phyloP scores from a whole-genome alignment of 2,888 invertebrate species.

The Machimus rusticus region DNA sequence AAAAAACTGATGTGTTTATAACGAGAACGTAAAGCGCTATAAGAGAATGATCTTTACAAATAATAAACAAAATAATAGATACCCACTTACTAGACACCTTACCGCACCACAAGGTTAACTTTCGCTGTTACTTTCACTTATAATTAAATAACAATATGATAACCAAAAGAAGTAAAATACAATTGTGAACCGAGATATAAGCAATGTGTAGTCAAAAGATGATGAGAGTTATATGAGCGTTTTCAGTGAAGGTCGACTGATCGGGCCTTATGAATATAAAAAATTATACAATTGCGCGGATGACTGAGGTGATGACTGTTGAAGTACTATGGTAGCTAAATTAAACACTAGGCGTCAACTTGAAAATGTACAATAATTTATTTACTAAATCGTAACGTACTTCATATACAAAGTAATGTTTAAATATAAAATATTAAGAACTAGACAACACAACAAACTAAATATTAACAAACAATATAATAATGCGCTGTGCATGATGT shows the following conservation, averaged over 20 bases:
- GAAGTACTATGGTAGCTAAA: constrained; percentile 2
- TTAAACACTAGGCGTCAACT: constrained; percentile 22
- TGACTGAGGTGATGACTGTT: constrained; percentile 23
- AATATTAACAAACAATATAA: constrained; percentile 26
- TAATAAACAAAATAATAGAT: constrained; percentile 1
- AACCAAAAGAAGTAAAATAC: constrained; percentile 11
- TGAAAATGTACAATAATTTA: constrained; percentile 35
- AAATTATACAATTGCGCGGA: background rate
- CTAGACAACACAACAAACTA: constrained; percentile 32
- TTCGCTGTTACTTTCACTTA: constrained; percentile 22
- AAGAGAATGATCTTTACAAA: background rate
- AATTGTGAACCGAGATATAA: background rate
- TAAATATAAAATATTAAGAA: constrained; percentile 27
- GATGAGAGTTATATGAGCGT: constrained; percentile 40
- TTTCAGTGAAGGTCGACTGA: constrained; percentile 35
- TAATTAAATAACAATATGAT: constrained; percentile 32
- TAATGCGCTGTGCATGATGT: constrained; percentile 20
- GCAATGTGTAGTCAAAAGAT: constrained; percentile 11
- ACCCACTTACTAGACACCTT: constrained; percentile 3
- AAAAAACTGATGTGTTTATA: background rate
- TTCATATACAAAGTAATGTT: constrained; percentile 33
- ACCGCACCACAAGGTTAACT: constrained; percentile 36
- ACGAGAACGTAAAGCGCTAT: background rate
- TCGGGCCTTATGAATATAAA: background rate
- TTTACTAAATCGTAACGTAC: constrained; percentile 16